Base-by-base conservation (phyloP, 2,797 vertebrate species). In the Molossus molossus region DNA sequence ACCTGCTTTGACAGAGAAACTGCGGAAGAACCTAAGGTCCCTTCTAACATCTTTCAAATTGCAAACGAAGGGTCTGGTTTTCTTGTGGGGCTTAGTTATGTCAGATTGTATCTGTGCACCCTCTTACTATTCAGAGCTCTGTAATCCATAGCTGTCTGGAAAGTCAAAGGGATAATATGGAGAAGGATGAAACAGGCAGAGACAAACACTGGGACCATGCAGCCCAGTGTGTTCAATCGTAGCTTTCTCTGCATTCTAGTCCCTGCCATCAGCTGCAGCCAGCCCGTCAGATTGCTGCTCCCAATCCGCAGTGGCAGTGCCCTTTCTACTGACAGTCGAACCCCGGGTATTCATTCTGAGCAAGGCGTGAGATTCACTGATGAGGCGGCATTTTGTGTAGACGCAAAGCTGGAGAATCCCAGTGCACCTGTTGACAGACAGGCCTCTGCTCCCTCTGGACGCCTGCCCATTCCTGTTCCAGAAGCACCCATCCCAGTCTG, bases 201-300 rank as follows among this genome's bases (percentile, higher is more conserved):
- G 1, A 33, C 1, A 8, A 89, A 81, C 5, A 55, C 0, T 0
- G 12, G 60, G 27, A 53, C 37, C 25, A 9, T 0, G 1, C 1
- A 7, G 50, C 6, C 69, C 62, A 2, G 17, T 7, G 18, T 2
- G 10, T 23, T 53, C 58, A 29, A 21, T 67, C 0, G 1, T 0
- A 53, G 21, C 10, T 91, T 53, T 82, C 27, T 81, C 50, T 64
- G 62, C 53, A 1, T 92, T 73, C 92, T 48, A 17, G 13, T 55
- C n/a, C 64, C 64, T 82, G 33, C 60, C 87, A 87, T 40, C 21
- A 60, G 50, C 14, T 17, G 29, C 17, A 70, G 25, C 1, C 50
- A 48, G 60, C 17, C 55, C 37, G 33, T 89, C 37, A 83, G 85
- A 90, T 2, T 37, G 15, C 53, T 82, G 1, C 21, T 88, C 48